These are phyloP conservation scores for Stenopsyche tienmushanensis DNA, from an alignment of 1,140 invertebrate genomes.

Conservation along the genomic window DNA sequence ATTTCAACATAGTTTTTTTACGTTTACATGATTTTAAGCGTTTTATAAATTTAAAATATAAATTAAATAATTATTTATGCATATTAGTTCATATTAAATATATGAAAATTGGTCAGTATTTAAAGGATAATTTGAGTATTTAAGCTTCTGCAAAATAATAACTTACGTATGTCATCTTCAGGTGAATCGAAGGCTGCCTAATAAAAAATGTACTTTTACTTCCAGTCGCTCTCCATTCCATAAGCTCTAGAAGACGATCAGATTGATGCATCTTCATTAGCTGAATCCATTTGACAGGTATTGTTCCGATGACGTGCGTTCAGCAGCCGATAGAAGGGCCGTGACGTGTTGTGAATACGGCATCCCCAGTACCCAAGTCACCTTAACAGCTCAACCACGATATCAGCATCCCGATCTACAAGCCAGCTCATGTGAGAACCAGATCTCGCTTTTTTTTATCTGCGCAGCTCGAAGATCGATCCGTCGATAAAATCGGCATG, in stretches of 20 bases:
- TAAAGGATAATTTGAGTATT: too few relatives aligned
- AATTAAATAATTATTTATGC: too few relatives aligned
- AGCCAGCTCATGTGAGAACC: constrained; percentile 10
- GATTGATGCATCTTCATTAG: constrained; percentile 31
- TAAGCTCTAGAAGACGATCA: constrained; percentile 2
- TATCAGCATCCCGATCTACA: constrained; percentile 17
- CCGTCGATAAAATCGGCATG: constrained; percentile 15
- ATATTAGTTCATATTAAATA: too few relatives aligned
- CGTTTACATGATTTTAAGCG: too few relatives aligned
- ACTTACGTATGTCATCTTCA: too few relatives aligned
- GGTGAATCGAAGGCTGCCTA: too few relatives aligned
- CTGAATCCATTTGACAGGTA: constrained; percentile 24
- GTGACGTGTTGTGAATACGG: constrained; percentile 26
- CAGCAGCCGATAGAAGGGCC: background rate
- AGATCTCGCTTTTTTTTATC: constrained; percentile 3
- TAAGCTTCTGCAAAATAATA: too few relatives aligned
- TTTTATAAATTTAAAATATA: too few relatives aligned
- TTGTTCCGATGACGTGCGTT: constrained; percentile 30
- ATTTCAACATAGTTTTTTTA: too few relatives aligned
- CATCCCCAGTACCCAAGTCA: constrained; percentile 18
- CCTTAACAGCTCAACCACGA: constrained; percentile 4
- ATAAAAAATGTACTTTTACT: too few relatives aligned
- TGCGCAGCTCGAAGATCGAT: constrained; percentile 5
- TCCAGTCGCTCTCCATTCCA: constrained; percentile 17
- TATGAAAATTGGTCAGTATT: too few relatives aligned